These are phyloP conservation scores for Tineola bisselliella DNA, from an alignment of 2,888 invertebrate genomes.

Conservation along the genomic window DNA sequence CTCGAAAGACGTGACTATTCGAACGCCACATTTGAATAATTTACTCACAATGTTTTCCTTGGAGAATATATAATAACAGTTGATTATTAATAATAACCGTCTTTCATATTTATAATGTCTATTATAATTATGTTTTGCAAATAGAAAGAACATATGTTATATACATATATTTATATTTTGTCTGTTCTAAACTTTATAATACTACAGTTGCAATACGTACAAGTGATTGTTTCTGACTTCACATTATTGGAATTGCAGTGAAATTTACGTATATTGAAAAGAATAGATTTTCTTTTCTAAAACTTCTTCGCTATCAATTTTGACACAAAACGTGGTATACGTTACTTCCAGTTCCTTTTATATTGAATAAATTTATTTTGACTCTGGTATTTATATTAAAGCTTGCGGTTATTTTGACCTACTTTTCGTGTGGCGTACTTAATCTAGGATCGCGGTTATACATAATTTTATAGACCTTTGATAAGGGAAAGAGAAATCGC, in stretches of 20 bases:
- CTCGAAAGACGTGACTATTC: not conserved
- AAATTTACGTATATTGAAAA: not conserved
- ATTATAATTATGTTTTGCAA: too few species aligned
- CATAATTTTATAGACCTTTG: not conserved
- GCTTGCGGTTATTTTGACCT: not conserved
- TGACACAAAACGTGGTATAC: not conserved
- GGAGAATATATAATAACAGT: too few species aligned
- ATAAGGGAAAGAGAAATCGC: not conserved
- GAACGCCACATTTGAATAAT: not conserved
- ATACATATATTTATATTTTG: too few species aligned
- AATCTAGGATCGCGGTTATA: not conserved
- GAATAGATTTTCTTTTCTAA: not conserved
- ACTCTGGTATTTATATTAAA: not conserved
- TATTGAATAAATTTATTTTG: too few species aligned
- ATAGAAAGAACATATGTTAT: too few species aligned
- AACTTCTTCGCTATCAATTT: not conserved
- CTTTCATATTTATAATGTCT: too few species aligned
- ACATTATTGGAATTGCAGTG: not conserved
- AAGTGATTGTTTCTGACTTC: not conserved
- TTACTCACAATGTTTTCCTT: not conserved
- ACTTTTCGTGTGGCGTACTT: not conserved
- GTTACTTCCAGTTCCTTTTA: too few species aligned
- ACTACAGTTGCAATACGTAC: not conserved
- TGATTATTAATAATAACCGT: too few species aligned
- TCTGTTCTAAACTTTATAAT: too few species aligned